Percentiles rank a stretch among this genome's conserved stretches.
Evolutionary conservation across 2,888 invertebrate genomes (phyloP).

Genomic region (Timema cristinae): DNA sequence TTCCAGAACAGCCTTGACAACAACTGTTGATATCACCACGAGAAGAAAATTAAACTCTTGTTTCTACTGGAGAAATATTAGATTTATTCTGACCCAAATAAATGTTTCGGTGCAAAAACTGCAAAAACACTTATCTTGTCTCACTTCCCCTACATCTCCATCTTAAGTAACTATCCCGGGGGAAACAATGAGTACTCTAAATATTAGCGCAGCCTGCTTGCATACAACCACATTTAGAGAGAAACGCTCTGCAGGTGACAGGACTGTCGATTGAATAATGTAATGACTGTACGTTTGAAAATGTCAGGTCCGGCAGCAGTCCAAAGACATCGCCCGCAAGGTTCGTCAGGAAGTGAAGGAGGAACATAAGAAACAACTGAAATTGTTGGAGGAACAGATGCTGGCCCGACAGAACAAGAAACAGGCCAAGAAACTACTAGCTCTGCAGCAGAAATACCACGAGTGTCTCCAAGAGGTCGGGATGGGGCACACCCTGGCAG

Average conservation of each 20-base stretch:
- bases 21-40: no score
- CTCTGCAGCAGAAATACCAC: conserved; percentile 50
- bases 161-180: no score
- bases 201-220: neutral
- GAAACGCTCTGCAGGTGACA: neutral
- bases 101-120: neutral
- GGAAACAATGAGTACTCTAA: no score
- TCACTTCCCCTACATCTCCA: no score
- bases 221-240: neutral
- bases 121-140: no score
- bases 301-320: conserved; percentile 56
- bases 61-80: no score
- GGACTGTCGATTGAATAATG: conserved; percentile 2
- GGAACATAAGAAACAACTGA: conserved; percentile 50
- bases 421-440: conserved; percentile 50
- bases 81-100: no score
- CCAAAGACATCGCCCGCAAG: conserved; percentile 55
- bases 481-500: conserved; percentile 48
- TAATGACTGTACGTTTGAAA: neutral
- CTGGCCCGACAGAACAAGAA: conserved; percentile 51
- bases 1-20: no score
- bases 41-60: no score
- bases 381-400: conserved; percentile 49
- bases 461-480: conserved; percentile 51
- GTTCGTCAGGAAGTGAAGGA: conserved; percentile 52